Base-by-base conservation (phyloP, 2,888 invertebrate genomes). In the Polydrusus pterygomalis region DNA sequence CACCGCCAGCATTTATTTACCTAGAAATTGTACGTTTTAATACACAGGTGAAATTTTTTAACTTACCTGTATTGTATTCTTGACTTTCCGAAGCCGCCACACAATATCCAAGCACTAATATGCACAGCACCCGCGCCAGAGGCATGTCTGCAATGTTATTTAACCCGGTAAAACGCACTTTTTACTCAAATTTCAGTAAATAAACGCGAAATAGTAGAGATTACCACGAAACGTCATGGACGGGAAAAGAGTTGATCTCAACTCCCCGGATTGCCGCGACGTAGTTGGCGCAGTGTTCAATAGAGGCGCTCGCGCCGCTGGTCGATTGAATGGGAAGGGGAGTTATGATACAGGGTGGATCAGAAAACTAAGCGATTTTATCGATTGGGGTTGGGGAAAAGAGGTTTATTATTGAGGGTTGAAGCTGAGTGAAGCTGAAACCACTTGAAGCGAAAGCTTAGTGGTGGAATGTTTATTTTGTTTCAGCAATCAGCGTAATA, bases 11-110 rank as follows among this genome's bases (percentile, higher is more conserved):
- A 63, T 77, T 73, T 77, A 77, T 77, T 77, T 77, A 77, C 69
- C 20, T 70, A 68, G 70, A 73, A 69, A 70, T 67, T 51, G 49
- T 62, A 20, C 40, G 51, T 15, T 54, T 47, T n/a, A 77, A 75
- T 65, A 72, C 73, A 78, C 81, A 79, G 80, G 80, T 80, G 79
- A 80, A 75, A 80, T 58, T 70, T 73, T 67, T 43, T 45, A 68
- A 30, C 82, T 80, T 79, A 82, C 82, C 82, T 81, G 79, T 78
- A 70, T 54, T 75, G 75, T 79, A 80, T 77, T 82, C 81, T 77
- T 77, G 79, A 54, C 79, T 73, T 45, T 81, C 79, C 43, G 74
- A 75, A 34, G 80, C 79, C 69, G 74, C 67, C 65, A 65, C 75
- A 67, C 76, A 78, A 75, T 78, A 79, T 81, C 82, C 82, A 62